Evolutionary conservation across 37 sponge, comb jelly and placozoan genomes (phyloP).

Genomic region (Diacarnus erythraeanus): DNA sequence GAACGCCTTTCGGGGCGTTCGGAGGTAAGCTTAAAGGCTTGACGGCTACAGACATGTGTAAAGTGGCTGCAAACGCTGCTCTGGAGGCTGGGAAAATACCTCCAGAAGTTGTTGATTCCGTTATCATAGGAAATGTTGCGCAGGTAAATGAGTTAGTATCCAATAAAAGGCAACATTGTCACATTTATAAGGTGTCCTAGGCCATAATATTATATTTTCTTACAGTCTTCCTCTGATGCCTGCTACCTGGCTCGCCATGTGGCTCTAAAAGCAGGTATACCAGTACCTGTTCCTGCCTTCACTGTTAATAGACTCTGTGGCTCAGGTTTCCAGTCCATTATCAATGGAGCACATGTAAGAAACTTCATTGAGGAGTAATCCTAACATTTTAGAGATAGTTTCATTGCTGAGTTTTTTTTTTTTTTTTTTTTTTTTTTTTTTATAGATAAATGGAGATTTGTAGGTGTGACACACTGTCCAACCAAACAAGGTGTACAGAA

Average conservation of each 20-base stretch:
- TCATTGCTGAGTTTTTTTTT: too few species aligned
- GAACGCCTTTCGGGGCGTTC: conserved; percentile 97
- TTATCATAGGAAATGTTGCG: conserved; percentile 82
- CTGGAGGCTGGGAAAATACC: conserved; percentile 74
- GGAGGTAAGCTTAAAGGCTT: conserved; percentile 85
- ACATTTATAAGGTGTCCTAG: too few species aligned
- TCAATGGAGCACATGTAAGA: conserved; percentile 95
- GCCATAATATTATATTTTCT: background rate
- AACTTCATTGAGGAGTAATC: too few species aligned
- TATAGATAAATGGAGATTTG: too few species aligned
- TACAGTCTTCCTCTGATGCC: conserved; percentile 81
- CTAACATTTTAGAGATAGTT: too few species aligned
- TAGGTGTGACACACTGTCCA: too few species aligned
- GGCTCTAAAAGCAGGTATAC: conserved; percentile 81
- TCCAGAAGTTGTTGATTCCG: conserved; percentile 72
- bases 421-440: too few species aligned
- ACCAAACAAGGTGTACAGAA: too few species aligned
- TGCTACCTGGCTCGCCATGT: conserved; percentile 86
- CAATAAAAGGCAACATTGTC: too few species aligned
- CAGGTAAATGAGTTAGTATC: too few species aligned
- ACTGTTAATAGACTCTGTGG: conserved; percentile 97
- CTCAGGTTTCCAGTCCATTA: conserved; percentile 95
- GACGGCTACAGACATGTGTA: conserved; percentile 82
- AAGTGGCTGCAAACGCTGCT: conserved; percentile 74
- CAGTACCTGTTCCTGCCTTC: conserved; percentile 66